A percentile compares a stretch with the other conserved stretches of the same genome.
Conservation (phyloP, 2,888 invertebrate species). For the Augiades crinisus region DNA sequence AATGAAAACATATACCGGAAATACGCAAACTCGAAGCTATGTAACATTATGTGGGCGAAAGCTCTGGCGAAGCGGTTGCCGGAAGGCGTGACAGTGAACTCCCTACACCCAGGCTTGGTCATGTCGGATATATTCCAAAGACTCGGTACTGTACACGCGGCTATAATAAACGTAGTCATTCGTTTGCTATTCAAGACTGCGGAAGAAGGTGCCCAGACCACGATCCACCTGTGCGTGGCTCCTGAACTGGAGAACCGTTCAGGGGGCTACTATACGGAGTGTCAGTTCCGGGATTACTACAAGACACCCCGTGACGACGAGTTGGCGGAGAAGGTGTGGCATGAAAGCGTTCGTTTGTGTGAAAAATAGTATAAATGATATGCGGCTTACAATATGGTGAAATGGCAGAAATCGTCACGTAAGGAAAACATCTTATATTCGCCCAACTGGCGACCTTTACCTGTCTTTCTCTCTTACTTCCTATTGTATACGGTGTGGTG, state of each 20-base stretch:
- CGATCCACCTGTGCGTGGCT: constrained; percentile 85
- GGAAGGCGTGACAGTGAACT: constrained; percentile 86
- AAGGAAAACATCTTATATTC: too few relatives aligned
- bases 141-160: constrained; percentile 68
- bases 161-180: constrained; percentile 74
- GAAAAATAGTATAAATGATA: too few relatives aligned
- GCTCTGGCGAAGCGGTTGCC: constrained; percentile 57
- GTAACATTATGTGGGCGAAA: constrained; percentile 58
- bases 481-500: too few relatives aligned
- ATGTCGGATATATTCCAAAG: constrained; percentile 88
- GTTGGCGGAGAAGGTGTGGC: constrained; percentile 89
- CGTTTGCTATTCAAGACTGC: constrained; percentile 84
- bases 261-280: constrained; percentile 90
- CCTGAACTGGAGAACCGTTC: constrained; percentile 84
- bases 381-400: too few relatives aligned
- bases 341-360: constrained; percentile 54
- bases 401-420: too few relatives aligned
- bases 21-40: constrained; percentile 62
- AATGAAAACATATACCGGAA: constrained; percentile 23
- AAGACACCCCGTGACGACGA: constrained; percentile 81
- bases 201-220: constrained; percentile 89
- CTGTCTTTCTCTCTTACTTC: too few relatives aligned
- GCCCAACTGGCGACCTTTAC: too few relatives aligned
- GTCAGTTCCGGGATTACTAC: constrained; percentile 81
- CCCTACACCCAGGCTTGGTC: constrained; percentile 91